Evolutionary conservation across 1,140 invertebrate species (phyloP).

Genomic region (Drosophila persimilis): DNA sequence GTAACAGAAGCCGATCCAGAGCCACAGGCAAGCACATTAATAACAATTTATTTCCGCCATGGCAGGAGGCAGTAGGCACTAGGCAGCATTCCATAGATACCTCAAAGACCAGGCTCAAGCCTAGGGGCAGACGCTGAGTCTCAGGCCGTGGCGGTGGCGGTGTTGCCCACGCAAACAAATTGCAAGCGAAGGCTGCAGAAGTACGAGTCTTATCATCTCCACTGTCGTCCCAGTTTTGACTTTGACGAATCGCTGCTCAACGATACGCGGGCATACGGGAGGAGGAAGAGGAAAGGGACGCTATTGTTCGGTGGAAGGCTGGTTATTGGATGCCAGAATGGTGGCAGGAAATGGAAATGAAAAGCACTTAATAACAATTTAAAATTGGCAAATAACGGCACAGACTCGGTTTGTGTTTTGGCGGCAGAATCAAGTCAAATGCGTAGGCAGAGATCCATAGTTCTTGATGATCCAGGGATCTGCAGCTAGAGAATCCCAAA

Average conservation of each 20-base stretch:
- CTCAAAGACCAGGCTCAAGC: not conserved
- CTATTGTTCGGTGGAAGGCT: no score
- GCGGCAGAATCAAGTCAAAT: no score
- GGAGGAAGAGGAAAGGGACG: not conserved
- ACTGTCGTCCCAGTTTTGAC: conserved; percentile 67
- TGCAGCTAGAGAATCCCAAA: not conserved
- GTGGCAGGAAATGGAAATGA: conserved; percentile 30
- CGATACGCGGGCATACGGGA: conserved; percentile 8
- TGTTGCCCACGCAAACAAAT: conserved; percentile 44
- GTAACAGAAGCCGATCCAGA: not conserved
- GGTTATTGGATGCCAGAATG: conserved; percentile 22
- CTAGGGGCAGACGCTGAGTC: not conserved
- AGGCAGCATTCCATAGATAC: conserved; percentile 49
- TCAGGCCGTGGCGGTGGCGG: not conserved
- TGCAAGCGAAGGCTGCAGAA: conserved; percentile 54
- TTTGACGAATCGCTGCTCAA: conserved; percentile 70
- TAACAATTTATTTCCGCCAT: conserved; percentile 78
- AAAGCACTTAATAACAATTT: conserved; percentile 77
- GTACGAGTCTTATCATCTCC: conserved; percentile 52
- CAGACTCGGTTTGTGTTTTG: not conserved
- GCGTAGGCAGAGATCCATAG: not conserved
- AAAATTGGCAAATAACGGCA: conserved; percentile 21
- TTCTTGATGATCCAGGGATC: no score
- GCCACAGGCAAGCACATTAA: conserved; percentile 66
- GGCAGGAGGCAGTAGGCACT: conserved; percentile 11